Evolutionary conservation across 2,113 vertebrate genomes (phyloP), one percentile per base, ranked within the genome.

Genomic region (Ochotona princeps): DNA sequence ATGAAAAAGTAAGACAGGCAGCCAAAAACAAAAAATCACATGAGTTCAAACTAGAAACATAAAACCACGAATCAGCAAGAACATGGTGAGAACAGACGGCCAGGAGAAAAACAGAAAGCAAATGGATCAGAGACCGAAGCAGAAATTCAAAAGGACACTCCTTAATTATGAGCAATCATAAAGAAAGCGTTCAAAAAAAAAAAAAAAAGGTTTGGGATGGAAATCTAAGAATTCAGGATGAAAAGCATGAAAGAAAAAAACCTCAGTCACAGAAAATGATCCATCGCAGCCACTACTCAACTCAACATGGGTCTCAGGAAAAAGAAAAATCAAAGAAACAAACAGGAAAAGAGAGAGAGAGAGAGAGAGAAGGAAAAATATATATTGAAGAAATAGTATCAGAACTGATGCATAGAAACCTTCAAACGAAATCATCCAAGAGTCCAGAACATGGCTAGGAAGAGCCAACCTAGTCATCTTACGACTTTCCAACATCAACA

Each of bases 241-340:
- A 30, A 88, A 87, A 87, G 67, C 89, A 80, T 63, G 23, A 61
- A 74, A 92, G n/a, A 57, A 65, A 92, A 74, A 28, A 70, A 25
- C 84, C 30, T 76, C n/a, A n/a, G n/a, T n/a, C n/a, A n/a, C 0
- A 87, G 35, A 83, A 84, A 63, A 5, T 32, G 70, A n/a, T 35
- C n/a, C 30, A 66, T 75, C 91, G 70, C 25, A 4, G 18, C 8
- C 60, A 72, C 38, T 20, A 49, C 60, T 15, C 49, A 94, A n/a
- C 6, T 13, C 47, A 81, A 73, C 38, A 54, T 20, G 10, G 79
- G 35, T 87, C 23, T 4, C 51, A 75, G 81, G 61, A 78, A 84
- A 28, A 84, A 49, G 14, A n/a, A n/a, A n/a, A n/a, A n/a, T n/a
- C n/a, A n/a, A n/a, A n/a, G n/a, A n/a, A n/a, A n/a, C n/a, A n/a